Conservation (phyloP, 2,113 vertebrate species). For the Labeo catla region DNA sequence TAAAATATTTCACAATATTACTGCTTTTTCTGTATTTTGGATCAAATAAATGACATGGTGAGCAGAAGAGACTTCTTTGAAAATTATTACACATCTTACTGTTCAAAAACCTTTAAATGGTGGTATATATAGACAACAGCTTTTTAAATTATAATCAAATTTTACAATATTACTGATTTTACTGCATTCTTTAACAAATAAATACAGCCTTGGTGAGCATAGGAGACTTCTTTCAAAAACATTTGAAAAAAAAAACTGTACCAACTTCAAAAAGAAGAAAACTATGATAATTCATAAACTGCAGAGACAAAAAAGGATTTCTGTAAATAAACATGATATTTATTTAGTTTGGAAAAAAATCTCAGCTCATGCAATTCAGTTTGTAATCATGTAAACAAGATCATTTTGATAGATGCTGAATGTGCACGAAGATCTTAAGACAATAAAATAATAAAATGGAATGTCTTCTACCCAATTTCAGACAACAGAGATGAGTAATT, state of each 20-base stretch:
- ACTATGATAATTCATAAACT: neutral
- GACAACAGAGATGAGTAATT: neutral
- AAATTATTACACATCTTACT: too few species aligned
- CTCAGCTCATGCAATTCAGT: conserved; percentile 54
- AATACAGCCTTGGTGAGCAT: neutral
- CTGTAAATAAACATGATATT: conserved; percentile 57
- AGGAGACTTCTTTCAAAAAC: neutral
- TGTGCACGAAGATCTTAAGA: conserved; percentile 43
- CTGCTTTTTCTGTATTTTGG: too few species aligned
- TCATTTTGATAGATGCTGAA: conserved; percentile 50
- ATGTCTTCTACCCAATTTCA: conserved; percentile 37
- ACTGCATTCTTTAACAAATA: neutral
- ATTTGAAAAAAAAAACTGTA: neutral
- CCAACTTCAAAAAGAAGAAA: neutral
- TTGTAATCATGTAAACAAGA: conserved; percentile 61
- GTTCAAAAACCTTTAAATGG: too few species aligned
- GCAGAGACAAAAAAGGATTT: neutral
- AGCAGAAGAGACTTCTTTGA: too few species aligned
- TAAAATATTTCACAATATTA: too few species aligned
- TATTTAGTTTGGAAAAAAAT: conserved; percentile 54
- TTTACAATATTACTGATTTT: too few species aligned
- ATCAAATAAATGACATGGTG: too few species aligned
- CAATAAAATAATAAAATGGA: conserved; percentile 43
- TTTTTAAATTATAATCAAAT: too few species aligned
- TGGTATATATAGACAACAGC: too few species aligned